Evolutionary conservation across 2,797 vertebrate species (phyloP), one percentile per base, ranked within the genome.

Genomic region (Pangasius sanitwongsei): DNA sequence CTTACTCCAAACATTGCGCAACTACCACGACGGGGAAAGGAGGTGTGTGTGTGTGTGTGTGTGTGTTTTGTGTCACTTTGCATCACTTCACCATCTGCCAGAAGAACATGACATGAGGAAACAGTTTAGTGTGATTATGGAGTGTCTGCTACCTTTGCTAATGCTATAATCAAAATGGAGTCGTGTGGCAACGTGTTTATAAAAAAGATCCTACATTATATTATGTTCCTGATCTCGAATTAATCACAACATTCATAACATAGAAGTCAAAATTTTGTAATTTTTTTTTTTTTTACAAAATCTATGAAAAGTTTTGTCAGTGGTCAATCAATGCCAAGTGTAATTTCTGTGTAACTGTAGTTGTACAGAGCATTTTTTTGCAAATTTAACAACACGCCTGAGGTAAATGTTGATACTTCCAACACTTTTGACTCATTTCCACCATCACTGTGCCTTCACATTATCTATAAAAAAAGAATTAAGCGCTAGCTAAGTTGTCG

Each of bases 31-130:
- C 28, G 6, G 61, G 16, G 61, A 53, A 20, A 2, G 7, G 28
- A 69, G 61, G 80, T 61, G 81, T 37, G 81, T 61, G 78, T 82
- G 53, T 61, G 34, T 41, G 23, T 16, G 82, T 16, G 77, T 18
- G 50, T 80, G 77, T 80, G 77, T 34, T 80, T 80, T 80, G 28
- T 81, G 6, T 44, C 20, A 69, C 83, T 85, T 69, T 70, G 65
- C 48, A 85, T 85, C 83, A 20, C 65, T 70, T 85, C n/a, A 69
- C 7, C 28, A 63, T 63, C 82, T 23, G 31, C 63, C 63, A 85
- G 63, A 67, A 67, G 41, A 82, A 41, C 34, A 37, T 37, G 78
- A 83, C 81, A n/a, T 7, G 57, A 83, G 37, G 81, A 41, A 82
- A 44, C 20, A 1, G 55, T 37, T 61, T 37, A 25, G 11, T 6